Percentiles rank a stretch among this genome's conserved stretches.
Conservation (phyloP, 2,888 invertebrate species). For the Acrobasis consociella region DNA sequence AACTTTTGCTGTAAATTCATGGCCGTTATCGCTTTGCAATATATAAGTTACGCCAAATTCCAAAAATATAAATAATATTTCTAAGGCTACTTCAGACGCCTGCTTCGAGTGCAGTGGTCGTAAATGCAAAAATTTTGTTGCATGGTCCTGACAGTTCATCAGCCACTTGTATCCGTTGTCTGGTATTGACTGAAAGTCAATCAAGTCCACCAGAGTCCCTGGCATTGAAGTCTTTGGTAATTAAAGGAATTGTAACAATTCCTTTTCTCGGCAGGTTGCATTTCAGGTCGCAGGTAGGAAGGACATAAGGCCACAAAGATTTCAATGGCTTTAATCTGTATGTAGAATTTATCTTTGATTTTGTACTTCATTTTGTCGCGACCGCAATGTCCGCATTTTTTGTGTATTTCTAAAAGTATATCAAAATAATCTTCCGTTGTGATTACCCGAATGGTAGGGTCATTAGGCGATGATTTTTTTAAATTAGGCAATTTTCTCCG, state of each 20-base stretch:
- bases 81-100: neutral
- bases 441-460: neutral
- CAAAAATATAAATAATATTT: neutral
- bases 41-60: neutral
- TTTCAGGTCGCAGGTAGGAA: too few relatives aligned
- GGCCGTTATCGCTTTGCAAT: neutral
- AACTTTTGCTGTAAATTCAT: neutral
- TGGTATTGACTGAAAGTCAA: neutral
- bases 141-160: neutral
- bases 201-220: neutral
- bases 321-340: too few relatives aligned
- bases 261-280: neutral
- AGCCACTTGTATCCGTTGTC: constrained; percentile 5
- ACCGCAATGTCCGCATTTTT: neutral
- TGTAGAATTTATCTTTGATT: too few relatives aligned
- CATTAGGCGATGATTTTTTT: neutral
- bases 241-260: neutral
- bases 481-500: neutral
- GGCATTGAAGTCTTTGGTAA: neutral
- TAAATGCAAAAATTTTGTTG: neutral
- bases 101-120: neutral
- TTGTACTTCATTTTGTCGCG: too few relatives aligned
- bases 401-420: neutral
- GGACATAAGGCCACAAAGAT: too few relatives aligned
- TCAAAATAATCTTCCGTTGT: neutral